Evolutionary conservation across 2,797 vertebrate genomes (phyloP), one percentile per base, ranked within the genome.

Genomic region (Philypnodon macrostomus): DNA sequence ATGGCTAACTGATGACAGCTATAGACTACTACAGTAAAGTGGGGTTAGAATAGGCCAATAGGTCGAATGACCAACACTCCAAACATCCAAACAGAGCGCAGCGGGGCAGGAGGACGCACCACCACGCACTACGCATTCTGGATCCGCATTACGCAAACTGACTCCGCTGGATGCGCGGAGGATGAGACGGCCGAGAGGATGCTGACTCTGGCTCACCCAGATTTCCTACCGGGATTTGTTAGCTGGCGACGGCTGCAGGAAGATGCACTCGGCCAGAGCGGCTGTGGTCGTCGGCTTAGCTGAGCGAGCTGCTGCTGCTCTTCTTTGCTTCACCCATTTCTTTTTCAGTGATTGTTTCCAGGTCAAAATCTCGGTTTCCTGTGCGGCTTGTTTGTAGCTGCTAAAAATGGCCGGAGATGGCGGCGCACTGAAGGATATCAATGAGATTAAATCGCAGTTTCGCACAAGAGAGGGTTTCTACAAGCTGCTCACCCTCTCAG

Each of bases 391-490:
- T 86, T 79, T 77, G 85, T 63, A 79, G 41, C 41, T 30, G 41
- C 84, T 87, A 76, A 92, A 91, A 66, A 92, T 92, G 91, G 91
- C 91, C 87, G 90, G 88, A 83, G 91, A 92, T 89, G 88, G 88
- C 84, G 88, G 90, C 75, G 85, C 88, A 76, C 81, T 91, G 79
- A 86, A 91, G 83, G 90, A 91, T 88, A 86, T 91, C 75, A 91
- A 91, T 85, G 93, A 95, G 84, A 93, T 96, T 81, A 96, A 95
- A 87, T 94, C 92, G 45, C 93, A 94, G 88, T 95, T 96, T 83
- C 88, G 94, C 66, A 95, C 94, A 75, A 89, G 94, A 41, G 94
- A 95, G 84, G 94, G 94, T 45, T 93, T 93, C 70, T 95, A 95
- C 88, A 94, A 94, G 68, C 91, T 95, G 85, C 90, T 95, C 47